A percentile compares a stretch with the other conserved stretches of the same genome.
These are phyloP conservation scores for Penelope pileata DNA, from an alignment of 2,113 vertebrate genomes.

Conservation along the genomic window DNA sequence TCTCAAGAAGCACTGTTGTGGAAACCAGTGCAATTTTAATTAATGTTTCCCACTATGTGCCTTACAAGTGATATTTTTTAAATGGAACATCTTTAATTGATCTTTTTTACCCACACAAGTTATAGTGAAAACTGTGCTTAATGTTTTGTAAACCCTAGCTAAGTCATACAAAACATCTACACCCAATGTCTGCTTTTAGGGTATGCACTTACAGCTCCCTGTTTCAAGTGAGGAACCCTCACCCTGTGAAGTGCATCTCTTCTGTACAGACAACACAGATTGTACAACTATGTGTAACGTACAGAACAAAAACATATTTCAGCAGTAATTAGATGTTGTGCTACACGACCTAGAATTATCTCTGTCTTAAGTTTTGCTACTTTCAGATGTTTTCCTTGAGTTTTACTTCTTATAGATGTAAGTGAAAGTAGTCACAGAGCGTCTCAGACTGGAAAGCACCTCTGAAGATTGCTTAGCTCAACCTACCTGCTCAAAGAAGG, in stretches of 20 bases:
- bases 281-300: neutral
- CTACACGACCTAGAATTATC: neutral
- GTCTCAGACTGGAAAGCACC: neutral
- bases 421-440: neutral
- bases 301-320: neutral
- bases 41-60: neutral
- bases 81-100: neutral
- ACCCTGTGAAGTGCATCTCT: neutral
- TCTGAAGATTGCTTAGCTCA: neutral
- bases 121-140: neutral
- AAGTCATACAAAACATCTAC: neutral
- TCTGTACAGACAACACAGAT: neutral
- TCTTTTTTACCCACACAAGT: neutral
- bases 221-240: neutral
- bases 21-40: neutral
- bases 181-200: neutral
- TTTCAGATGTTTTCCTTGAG: neutral
- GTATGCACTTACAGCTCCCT: neutral
- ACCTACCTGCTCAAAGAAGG: neutral
- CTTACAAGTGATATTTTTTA: slow-evolving; percentile 4
- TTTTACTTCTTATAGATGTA: neutral
- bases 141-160: neutral
- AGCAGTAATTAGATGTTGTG: neutral
- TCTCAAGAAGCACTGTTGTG: neutral
- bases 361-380: neutral